Evolutionary conservation across 2,797 vertebrate species (phyloP).

Genomic region (Perodicticus potto): DNA sequence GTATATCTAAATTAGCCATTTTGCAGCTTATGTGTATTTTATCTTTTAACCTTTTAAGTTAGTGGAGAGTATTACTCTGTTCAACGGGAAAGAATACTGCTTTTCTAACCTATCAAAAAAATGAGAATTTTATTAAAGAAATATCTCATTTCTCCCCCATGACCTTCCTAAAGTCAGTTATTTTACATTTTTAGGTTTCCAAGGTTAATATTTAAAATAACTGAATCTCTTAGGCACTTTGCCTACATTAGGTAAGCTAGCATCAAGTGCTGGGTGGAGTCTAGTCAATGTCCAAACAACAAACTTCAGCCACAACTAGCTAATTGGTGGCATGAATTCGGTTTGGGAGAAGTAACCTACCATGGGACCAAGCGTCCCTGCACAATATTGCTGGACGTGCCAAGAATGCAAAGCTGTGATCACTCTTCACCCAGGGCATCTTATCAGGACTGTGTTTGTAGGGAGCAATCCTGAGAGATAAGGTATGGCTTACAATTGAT

Average conservation of each 20-base stretch:
- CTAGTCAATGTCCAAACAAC: neutral
- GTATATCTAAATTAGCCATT: neutral
- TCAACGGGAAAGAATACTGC: neutral
- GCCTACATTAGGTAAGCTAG: neutral
- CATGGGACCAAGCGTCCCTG: neutral
- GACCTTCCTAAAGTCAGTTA: neutral
- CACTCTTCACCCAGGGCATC: neutral
- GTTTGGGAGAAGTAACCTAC: neutral
- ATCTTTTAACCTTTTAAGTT: neutral
- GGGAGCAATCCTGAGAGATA: neutral
- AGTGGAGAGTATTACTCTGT: neutral
- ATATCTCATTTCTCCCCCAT: neutral
- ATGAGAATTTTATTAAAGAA: neutral
- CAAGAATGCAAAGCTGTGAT: neutral
- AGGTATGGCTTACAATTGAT: neutral
- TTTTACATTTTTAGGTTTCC: neutral
- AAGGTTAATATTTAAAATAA: constrained; percentile 42
- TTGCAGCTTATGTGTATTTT: neutral
- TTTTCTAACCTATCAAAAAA: constrained; percentile 16
- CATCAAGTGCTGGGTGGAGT: neutral
- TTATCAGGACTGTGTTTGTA: neutral
- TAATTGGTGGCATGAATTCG: neutral
- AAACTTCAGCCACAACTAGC: neutral
- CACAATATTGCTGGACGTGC: neutral
- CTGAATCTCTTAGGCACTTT: neutral